Conservation (phyloP, 2,888 invertebrate genomes). For the Pammene aurita region DNA sequence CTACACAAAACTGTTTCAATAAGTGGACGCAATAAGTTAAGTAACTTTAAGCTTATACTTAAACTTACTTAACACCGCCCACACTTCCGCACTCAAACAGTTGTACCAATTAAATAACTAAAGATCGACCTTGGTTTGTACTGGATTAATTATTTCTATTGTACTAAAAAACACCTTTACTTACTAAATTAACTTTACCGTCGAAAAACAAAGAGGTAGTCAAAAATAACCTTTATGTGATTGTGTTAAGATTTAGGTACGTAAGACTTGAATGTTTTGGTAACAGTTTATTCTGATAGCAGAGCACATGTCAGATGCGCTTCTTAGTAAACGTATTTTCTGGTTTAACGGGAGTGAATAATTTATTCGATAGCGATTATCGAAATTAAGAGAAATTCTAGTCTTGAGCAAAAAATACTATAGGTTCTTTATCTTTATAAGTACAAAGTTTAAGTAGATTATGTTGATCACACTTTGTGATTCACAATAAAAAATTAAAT, state of each 20-base stretch:
- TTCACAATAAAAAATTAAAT: too few species aligned
- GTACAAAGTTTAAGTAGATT: too few species aligned
- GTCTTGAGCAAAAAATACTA: background rate
- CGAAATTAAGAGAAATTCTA: constrained; percentile 2
- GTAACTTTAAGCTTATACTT: constrained; percentile 26
- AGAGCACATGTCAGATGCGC: constrained; percentile 53
- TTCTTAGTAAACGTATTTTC: constrained; percentile 30
- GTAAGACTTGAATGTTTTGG: constrained; percentile 32
- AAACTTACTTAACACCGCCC: constrained; percentile 47
- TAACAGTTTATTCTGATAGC: constrained; percentile 58
- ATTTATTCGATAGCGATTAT: constrained; percentile 25
- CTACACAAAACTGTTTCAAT: constrained; percentile 9
- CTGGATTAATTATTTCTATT: constrained; percentile 71
- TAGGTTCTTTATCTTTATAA: background rate
- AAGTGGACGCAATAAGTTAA: constrained; percentile 15
- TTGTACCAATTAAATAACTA: constrained; percentile 65
- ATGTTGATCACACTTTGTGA: too few species aligned
- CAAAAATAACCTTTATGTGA: background rate
- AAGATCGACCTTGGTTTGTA: constrained; percentile 62
- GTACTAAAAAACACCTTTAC: constrained; percentile 53
- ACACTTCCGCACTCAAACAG: constrained; percentile 47
- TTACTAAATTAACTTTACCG: constrained; percentile 37
- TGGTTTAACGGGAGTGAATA: constrained; percentile 49
- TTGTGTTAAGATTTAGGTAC: constrained; percentile 2
- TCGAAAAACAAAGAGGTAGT: background rate